Percentiles rank a stretch among this genome's conserved stretches.
Evolutionary conservation across 2,113 vertebrate genomes (phyloP).

Genomic region (Hypocryptadius cinnamomeus): DNA sequence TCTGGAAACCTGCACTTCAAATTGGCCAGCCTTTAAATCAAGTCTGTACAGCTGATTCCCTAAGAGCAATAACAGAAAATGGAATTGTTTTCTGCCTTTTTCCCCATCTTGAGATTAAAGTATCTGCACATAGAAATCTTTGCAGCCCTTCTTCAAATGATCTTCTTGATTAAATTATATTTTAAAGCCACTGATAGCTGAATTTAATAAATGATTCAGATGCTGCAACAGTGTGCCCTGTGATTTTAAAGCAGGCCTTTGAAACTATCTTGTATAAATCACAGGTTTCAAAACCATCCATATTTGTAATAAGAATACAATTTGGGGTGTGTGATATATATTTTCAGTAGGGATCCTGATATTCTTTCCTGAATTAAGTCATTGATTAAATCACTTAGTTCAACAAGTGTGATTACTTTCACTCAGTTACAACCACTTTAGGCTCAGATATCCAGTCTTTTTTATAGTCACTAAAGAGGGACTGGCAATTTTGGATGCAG

Average conservation of each 20-base stretch:
- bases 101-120: not conserved
- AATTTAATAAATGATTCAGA: slow-evolving; percentile 51
- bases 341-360: not conserved
- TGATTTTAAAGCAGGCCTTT: slow-evolving; percentile 42
- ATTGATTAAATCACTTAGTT: not conserved
- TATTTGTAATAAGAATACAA: not conserved
- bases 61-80: not conserved
- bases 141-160: not conserved
- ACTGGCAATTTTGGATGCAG: not conserved
- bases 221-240: not conserved
- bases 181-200: slow-evolving; percentile 19
- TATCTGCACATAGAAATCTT: not conserved
- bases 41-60: not conserved
- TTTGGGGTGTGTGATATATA: not conserved
- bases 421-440: not conserved
- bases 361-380: slow-evolving; percentile 15
- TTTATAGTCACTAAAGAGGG: not conserved
- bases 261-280: not conserved
- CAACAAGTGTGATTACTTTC: not conserved
- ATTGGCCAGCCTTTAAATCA: not conserved
- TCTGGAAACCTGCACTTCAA: not conserved
- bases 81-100: not conserved
- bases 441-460: not conserved
- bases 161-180: slow-evolving; percentile 20
- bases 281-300: not conserved